These are phyloP conservation scores for Tetropium fuscum DNA, from an alignment of 2,888 invertebrate genomes.

Conservation along the genomic window DNA sequence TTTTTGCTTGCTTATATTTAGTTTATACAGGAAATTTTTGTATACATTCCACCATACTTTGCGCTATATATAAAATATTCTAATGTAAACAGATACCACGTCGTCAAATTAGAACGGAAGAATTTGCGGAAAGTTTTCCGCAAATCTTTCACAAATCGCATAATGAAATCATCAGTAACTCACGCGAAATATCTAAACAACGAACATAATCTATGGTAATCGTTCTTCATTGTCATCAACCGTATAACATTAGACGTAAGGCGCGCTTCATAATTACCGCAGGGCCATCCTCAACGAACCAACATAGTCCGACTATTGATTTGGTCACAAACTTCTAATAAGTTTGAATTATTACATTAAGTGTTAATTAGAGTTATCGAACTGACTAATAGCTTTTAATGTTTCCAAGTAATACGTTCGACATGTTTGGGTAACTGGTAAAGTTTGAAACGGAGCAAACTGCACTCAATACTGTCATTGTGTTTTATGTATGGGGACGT, in stretches of 20 bases:
- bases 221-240: no score
- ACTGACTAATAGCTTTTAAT: constrained; percentile 42
- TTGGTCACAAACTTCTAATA: constrained; percentile 11
- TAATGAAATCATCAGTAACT: no score
- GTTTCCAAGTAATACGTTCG: constrained; percentile 36
- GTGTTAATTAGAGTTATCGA: constrained; percentile 45
- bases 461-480: constrained; percentile 26
- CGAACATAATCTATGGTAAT: no score
- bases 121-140: no score
- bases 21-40: no score
- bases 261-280: not conserved
- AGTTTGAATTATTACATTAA: constrained; percentile 40
- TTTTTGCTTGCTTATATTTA: no score
- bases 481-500: constrained; percentile 27
- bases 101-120: no score
- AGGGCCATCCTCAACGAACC: not conserved
- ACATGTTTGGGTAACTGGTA: constrained; percentile 31
- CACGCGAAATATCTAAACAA: no score
- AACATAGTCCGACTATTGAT: constrained; percentile 12
- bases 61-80: no score
- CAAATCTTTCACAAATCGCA: no score
- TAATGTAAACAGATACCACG: no score
- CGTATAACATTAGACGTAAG: not conserved
- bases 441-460: constrained; percentile 24
- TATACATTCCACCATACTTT: no score